Evolutionary conservation across 2,888 invertebrate genomes (phyloP).

Genomic region (Stenodema calcarata): DNA sequence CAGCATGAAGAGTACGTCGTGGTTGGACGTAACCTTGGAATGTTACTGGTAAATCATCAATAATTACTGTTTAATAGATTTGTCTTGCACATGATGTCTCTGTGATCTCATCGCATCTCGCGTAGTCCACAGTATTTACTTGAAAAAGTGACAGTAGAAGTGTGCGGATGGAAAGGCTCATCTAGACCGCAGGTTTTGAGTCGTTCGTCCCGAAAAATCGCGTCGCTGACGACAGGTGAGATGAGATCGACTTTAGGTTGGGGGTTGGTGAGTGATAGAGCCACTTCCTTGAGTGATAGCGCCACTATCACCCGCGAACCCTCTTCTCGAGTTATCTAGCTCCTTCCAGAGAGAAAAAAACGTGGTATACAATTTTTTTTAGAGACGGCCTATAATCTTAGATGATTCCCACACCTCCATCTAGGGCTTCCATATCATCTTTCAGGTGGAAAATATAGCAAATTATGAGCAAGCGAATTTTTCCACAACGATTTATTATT

Average conservation of each 20-base stretch:
- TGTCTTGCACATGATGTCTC: too few relatives aligned
- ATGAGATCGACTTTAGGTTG: neutral
- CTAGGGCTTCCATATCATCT: too few relatives aligned
- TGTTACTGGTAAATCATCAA: too few relatives aligned
- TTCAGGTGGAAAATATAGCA: too few relatives aligned
- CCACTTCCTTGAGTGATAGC: constrained; percentile 19
- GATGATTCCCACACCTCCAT: neutral
- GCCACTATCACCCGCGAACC: neutral
- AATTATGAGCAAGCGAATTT: too few relatives aligned
- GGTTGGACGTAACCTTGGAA: too few relatives aligned
- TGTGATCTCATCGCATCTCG: too few relatives aligned
- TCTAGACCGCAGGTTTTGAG: neutral
- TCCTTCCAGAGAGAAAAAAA: neutral
- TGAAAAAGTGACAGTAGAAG: neutral
- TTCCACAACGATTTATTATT: too few relatives aligned
- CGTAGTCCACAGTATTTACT: too few relatives aligned
- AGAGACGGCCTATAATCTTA: neutral
- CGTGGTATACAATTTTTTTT: neutral
- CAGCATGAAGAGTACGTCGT: too few relatives aligned
- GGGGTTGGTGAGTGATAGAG: neutral
- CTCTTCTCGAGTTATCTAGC: neutral
- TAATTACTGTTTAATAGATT: too few relatives aligned
- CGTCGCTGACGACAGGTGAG: neutral
- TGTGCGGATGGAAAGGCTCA: neutral
- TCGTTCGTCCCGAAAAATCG: neutral